A percentile compares a stretch with the other conserved stretches of the same genome.
phyloP scores from a whole-genome alignment of 2,797 vertebrate species.

The Pipistrellus pygmaeus region DNA sequence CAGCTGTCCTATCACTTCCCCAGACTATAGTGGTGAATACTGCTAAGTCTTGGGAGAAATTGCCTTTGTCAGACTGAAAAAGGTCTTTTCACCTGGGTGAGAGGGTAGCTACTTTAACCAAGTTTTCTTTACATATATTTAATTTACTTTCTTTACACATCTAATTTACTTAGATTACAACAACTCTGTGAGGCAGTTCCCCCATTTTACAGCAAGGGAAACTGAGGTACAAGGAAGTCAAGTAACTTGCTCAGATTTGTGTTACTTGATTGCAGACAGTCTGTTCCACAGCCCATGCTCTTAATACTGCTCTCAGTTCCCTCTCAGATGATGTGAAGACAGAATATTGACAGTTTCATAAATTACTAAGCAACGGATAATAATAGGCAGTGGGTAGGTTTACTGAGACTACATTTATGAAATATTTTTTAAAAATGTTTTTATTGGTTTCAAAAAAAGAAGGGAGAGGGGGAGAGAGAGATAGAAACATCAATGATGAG shows the following conservation, averaged over 20 bases:
- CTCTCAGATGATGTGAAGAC: neutral
- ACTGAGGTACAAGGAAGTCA: neutral
- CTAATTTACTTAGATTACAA: neutral
- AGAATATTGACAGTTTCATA: neutral
- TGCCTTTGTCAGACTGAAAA: neutral
- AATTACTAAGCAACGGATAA: neutral
- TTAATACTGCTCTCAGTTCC: neutral
- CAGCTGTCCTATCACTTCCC: neutral
- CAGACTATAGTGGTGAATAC: neutral
- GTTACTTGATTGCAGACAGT: neutral
- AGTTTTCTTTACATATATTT: neutral
- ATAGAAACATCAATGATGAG: too few relatives aligned
- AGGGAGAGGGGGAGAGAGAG: too few relatives aligned
- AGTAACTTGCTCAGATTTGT: neutral
- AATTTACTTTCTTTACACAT: neutral
- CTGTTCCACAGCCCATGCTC: neutral
- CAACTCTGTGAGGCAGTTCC: neutral
- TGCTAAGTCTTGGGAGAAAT: neutral
- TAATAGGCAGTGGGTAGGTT: neutral
- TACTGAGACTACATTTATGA: neutral
- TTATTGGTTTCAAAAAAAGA: too few relatives aligned
- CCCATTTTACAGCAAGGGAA: neutral
- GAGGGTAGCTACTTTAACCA: neutral
- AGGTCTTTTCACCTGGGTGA: neutral
- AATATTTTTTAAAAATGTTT: neutral